These are phyloP conservation scores for Columba guinea DNA, from an alignment of 2,797 vertebrate genomes.

Conservation along the genomic window DNA sequence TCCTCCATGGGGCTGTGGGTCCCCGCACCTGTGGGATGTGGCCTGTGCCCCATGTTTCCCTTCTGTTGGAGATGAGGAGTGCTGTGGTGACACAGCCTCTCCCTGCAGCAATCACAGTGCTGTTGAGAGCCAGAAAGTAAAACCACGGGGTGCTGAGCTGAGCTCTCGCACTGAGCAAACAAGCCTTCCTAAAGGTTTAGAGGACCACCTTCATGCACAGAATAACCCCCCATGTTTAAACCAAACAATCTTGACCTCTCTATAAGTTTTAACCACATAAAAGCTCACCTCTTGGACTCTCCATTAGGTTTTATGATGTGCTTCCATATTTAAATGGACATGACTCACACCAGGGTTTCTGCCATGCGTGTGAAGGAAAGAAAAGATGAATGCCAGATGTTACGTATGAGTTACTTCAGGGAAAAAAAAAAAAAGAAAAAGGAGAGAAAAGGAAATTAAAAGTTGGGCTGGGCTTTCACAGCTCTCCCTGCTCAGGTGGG, in stretches of 20 bases:
- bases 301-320: slow-evolving; percentile 66
- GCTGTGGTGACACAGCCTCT: background rate
- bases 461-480: slow-evolving; percentile 18
- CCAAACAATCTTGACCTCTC: slow-evolving; percentile 74
- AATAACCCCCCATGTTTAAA: slow-evolving; percentile 76
- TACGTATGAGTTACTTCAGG: background rate
- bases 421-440: background rate
- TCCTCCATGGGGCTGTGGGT: rapidly evolving
- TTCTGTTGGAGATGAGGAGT: rapidly evolving
- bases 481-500: slow-evolving; percentile 21
- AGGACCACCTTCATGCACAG: slow-evolving; percentile 41
- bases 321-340: slow-evolving; percentile 71
- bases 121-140: background rate
- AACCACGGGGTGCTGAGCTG: background rate
- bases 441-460: slow-evolving; percentile 2
- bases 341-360: slow-evolving; percentile 65
- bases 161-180: background rate
- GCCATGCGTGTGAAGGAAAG: background rate
- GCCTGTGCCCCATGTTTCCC: rapidly evolving
- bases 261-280: slow-evolving; percentile 79
- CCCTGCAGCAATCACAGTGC: background rate
- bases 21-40: rapidly evolving
- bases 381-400: slow-evolving; percentile 71
- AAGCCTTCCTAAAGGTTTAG: slow-evolving; percentile 10
- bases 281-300: slow-evolving; percentile 79